Evolutionary conservation across 92 coral and sea anemone genomes (phyloP), one percentile per base, ranked within the genome.

Genomic region (Umimayanthus chanpuru): DNA sequence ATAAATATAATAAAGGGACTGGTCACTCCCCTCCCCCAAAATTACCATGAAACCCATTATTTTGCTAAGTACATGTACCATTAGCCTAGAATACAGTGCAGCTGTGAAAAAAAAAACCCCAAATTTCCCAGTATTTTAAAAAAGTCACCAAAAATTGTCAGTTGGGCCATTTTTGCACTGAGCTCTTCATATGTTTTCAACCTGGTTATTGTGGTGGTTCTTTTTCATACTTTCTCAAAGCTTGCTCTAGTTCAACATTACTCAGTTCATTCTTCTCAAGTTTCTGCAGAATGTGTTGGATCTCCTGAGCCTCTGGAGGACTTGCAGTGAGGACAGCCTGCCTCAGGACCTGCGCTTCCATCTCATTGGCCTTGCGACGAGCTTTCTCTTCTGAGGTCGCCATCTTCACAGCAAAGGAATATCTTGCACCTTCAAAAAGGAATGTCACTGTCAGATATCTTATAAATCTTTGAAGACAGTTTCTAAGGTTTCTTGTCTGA

Each of bases 321-420:
- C 89, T 79, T 16, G 83, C 88, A 23, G 36, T 73, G 36, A 38
- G 53, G 44, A 88, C 75, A 21, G 90, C 93, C 16, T 88, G 55
- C 49, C 67, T 36, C 1, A 95, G 75, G 18, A 88, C 91, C 20
- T 92, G 92, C 2, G 78, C 20, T 3, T 90, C 91, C 86, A 92
- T 29, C 2, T 76, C 75, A 9, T 40, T 2, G 23, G 91, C 50
- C 87, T 95, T 95, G 29, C 75, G 21, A 3, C 84, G 67, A 6
- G 98, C 98, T 49, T 73, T 89, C 72, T 81, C 93, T 79, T 94
- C 91, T 4, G 95, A 89, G 1, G 95, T 85, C 12, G 98, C 92
- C 88, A 92, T 86, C 90, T 95, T 95, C 75, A 95, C 86, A 36
- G 98, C 98, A 88, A 95, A 89, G 26, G 94, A 92, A 20, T 88